phyloP scores from a whole-genome alignment of 1,140 invertebrate species.

The Lepidurus arcticus region DNA sequence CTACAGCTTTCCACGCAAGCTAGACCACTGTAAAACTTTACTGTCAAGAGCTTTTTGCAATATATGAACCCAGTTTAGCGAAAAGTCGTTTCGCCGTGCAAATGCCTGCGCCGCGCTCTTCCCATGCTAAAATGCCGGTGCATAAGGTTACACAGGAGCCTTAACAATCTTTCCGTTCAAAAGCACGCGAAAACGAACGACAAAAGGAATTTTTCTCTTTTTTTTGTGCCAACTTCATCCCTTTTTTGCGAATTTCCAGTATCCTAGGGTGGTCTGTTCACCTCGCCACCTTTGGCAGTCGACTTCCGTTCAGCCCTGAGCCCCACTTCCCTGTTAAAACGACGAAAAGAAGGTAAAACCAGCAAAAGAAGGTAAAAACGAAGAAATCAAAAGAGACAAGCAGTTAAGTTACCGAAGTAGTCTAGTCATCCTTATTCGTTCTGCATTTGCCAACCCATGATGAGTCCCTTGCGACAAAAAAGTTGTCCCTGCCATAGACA shows the following conservation, averaged over 20 bases:
- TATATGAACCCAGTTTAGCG: too few relatives aligned
- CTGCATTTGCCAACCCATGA: slow-evolving; percentile 9
- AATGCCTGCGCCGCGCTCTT: too few relatives aligned
- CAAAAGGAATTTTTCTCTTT: background rate
- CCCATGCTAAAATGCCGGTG: too few relatives aligned
- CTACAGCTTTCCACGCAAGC: too few relatives aligned
- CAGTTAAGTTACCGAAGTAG: background rate
- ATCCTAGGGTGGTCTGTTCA: background rate
- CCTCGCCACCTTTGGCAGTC: background rate
- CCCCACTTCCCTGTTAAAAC: background rate
- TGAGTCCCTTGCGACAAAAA: background rate
- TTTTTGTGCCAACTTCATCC: background rate
- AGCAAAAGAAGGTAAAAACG: background rate
- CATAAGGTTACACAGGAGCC: too few relatives aligned
- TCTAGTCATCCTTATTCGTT: background rate
- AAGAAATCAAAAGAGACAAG: background rate
- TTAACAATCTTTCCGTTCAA: too few relatives aligned
- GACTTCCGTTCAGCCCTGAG: too few relatives aligned
- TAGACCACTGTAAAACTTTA: too few relatives aligned
- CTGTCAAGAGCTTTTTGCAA: too few relatives aligned
- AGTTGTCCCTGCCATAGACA: background rate
- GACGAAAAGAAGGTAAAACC: background rate
- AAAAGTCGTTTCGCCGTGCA: too few relatives aligned
- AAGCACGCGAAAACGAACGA: too few relatives aligned
- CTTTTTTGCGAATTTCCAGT: background rate